Evolutionary conservation across 2,888 invertebrate species (phyloP).

Genomic region (Buathra laborator): DNA sequence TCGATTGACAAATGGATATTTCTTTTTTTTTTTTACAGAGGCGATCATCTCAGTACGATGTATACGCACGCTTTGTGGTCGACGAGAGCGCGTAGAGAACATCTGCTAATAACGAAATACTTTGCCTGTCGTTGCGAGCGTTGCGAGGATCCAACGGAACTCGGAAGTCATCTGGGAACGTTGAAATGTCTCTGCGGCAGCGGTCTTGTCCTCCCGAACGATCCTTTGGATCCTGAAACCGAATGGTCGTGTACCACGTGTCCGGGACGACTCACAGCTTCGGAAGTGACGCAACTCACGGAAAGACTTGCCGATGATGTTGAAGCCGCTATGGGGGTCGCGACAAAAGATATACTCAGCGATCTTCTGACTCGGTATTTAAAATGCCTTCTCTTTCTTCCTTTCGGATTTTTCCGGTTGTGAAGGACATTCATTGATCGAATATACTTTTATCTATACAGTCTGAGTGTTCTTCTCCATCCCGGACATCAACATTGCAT

Average conservation of each 20-base stretch:
- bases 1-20: not conserved
- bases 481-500: conserved; percentile 94
- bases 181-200: conserved; percentile 89
- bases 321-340: conserved; percentile 88
- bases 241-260: conserved; percentile 93
- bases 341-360: conserved; percentile 88
- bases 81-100: conserved; percentile 92
- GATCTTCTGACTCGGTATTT: conserved; percentile 88
- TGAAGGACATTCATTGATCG: not conserved
- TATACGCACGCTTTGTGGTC: conserved; percentile 96
- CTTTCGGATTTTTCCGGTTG: not conserved
- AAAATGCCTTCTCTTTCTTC: not conserved
- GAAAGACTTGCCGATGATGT: conserved; percentile 92
- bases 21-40: conserved; percentile 83
- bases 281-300: conserved; percentile 89
- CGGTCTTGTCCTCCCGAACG: conserved; percentile 90
- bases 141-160: conserved; percentile 93
- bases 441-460: conserved; percentile 65
- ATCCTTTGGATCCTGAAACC: conserved; percentile 90
- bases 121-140: conserved; percentile 91
- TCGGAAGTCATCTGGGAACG: conserved; percentile 91
- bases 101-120: conserved; percentile 92
- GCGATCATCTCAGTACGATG: conserved; percentile 92
- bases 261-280: conserved; percentile 87
- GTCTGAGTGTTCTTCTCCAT: conserved; percentile 88